phyloP scores from a whole-genome alignment of 2,797 vertebrate genomes.

The Myiotriccus ornatus region DNA sequence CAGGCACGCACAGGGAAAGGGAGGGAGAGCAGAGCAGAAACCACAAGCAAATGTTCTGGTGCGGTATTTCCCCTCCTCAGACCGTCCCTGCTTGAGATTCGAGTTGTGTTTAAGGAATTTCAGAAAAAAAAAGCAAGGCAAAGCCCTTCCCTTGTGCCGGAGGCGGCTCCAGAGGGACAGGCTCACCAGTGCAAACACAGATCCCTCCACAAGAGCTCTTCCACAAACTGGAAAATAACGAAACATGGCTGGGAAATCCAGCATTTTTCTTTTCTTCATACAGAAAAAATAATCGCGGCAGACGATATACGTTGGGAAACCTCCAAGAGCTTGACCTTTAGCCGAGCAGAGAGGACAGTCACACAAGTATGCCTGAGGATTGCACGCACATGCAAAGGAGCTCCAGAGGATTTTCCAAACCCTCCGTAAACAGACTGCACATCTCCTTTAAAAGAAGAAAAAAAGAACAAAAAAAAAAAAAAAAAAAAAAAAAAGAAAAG shows the following conservation, averaged over 20 bases:
- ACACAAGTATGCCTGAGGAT: neutral
- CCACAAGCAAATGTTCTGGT: slow-evolving; percentile 51
- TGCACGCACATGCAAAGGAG: neutral
- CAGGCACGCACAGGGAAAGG: slow-evolving; percentile 42
- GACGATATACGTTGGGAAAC: slow-evolving; percentile 32
- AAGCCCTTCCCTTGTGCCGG: neutral
- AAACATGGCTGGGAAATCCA: neutral
- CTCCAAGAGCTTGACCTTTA: slow-evolving; percentile 57
- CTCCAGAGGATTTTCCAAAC: slow-evolving; percentile 25
- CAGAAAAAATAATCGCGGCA: slow-evolving; percentile 23
- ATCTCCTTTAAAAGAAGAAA: neutral
- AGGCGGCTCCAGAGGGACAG: neutral
- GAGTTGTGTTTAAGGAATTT: neutral
- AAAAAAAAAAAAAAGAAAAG: neutral
- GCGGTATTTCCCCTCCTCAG: slow-evolving; percentile 30
- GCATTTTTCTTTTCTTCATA: neutral
- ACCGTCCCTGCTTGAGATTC: neutral
- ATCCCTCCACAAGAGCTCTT: neutral
- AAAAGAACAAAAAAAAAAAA: neutral
- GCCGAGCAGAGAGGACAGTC: slow-evolving; percentile 14
- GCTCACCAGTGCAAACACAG: neutral
- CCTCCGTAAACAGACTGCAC: neutral
- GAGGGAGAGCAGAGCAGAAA: slow-evolving; percentile 32
- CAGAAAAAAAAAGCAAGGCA: neutral
- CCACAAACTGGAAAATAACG: slow-evolving; percentile 14